Evolutionary conservation across 2,888 invertebrate genomes (phyloP), one percentile per base, ranked within the genome.

Genomic region (Eupithecia tripunctaria): DNA sequence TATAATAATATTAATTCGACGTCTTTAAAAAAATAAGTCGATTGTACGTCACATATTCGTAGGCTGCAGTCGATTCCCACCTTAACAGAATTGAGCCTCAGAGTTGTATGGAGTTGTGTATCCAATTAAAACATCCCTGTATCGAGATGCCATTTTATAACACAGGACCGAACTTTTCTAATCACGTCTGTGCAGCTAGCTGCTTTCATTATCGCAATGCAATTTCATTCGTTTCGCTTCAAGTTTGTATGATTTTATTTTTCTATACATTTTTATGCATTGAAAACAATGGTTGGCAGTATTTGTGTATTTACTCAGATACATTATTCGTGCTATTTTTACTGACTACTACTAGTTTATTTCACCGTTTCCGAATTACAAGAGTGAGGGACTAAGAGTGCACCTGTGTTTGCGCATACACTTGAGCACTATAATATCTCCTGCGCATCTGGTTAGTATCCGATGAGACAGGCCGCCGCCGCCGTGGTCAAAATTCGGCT

Each of bases 121-220:
- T 87, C 88, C 89, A 91, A 90, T 91, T 89, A 89, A 64, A 88
- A 85, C 78, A 70, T 83, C 83, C 79, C 80, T 82, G 81, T 82
- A 81, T 81, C 80, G 80, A 84, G 81, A 84, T 85, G 81, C 81
- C 85, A 85, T 88, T 89, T 86, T 84, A 85, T 59, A 66, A 82
- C 81, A 77, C 73, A 74, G 78, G 76, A 75, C 80, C 25, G 76
- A 90, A 89, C 85, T 90, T 90, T 90, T 90, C 87, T 91, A 89
- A 91, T 91, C 89, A 90, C 81, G 79, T 64, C 60, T 70, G 76
- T 81, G 81, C 79, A 80, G 76, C 73, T 77, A 41, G 70, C 43
- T 56, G 68, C 73, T 82, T 82, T 80, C 75, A 79, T 79, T 81
- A 80, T 69, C 51, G 75, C 60, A 29, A 73, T 66, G 71, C 73